Conservation (phyloP, 2,797 vertebrate genomes). For the Setipinna tenuifilis region DNA sequence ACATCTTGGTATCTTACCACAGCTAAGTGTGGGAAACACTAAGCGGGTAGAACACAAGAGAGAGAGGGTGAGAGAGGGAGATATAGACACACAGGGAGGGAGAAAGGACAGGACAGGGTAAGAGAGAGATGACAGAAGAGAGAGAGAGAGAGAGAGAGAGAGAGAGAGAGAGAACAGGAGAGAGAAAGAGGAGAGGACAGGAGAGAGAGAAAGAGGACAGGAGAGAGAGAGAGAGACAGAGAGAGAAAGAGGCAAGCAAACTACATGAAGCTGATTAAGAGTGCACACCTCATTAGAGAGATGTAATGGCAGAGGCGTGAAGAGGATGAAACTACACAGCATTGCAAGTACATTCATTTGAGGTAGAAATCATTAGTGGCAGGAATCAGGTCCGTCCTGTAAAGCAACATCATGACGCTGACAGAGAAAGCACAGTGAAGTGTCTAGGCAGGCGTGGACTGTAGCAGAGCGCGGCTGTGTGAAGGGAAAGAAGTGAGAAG, state of each 20-base stretch:
- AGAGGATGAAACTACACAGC: background rate
- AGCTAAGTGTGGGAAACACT: conserved; percentile 5
- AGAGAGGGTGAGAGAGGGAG: conserved; percentile 30
- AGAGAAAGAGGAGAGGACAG: background rate
- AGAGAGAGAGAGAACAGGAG: conserved; percentile 33
- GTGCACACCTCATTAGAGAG: background rate
- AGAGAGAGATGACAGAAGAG: too few species aligned
- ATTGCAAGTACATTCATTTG: conserved; percentile 5
- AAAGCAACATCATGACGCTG: background rate
- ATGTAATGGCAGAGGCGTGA: background rate
- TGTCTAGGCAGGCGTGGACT: background rate
- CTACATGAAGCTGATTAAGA: conserved; percentile 1
- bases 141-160: too few species aligned
- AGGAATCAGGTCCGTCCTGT: background rate
- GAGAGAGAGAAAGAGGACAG: too few species aligned
- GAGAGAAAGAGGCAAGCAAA: conserved; percentile 33
- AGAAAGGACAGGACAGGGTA: too few species aligned
- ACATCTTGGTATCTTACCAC: background rate
- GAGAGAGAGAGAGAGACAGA: background rate
- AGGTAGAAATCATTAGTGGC: background rate
- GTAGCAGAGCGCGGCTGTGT: background rate
- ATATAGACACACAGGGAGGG: conserved; percentile 29
- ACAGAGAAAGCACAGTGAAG: background rate
- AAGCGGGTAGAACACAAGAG: background rate
- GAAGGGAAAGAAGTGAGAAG: background rate